Evolutionary conservation across 2,113 vertebrate genomes (phyloP), one percentile per base, ranked within the genome.

Genomic region (Callionymus lyra): DNA sequence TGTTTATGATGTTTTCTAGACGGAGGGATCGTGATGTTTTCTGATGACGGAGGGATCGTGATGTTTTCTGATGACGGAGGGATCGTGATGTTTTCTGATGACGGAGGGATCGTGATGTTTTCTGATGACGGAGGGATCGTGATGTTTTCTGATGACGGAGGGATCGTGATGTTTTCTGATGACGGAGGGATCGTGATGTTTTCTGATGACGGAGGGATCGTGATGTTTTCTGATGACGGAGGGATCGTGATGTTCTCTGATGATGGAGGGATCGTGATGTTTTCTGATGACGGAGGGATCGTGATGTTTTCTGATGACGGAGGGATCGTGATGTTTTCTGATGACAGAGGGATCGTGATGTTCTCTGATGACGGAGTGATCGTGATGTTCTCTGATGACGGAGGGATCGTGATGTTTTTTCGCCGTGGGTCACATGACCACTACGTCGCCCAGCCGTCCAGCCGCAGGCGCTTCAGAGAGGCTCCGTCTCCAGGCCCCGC

Each of bases 391-490:
- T 18, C 50, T 27, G 21, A 27, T 27, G 21, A 5, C 8, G 8
- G 4, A 27, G 21, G 4, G 21, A 27, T 27, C 21, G n/a, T n/a
- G n/a, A n/a, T n/a, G 21, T 27, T 27, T 8, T 8, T 27, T 27
- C 21, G n/a, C n/a, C n/a, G n/a, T n/a, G 21, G 21, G 21, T 27
- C 34, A 14, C 6, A 12, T 36, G 34, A 36, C 34, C 16, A 62
- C 32, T 75, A 96, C 80, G 94, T 97, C 77, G 95, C 91, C 93
- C 94, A 98, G 1, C 86, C 85, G 68, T 96, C 91, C 83, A 91
- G 89, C 61, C 94, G 76, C 88, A 97, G 89, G 0, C 92, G 89
- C 65, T 98, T 98, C 50, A 92, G 76, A 1, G 90, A 89, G 0
- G 90, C 90, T 53, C 88, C 91, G 52, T 90, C 88, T 1, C 85